A percentile compares a stretch with the other conserved stretches of the same genome.
Conservation (phyloP, 1,140 invertebrate genomes). For the Drosophila subobscura region DNA sequence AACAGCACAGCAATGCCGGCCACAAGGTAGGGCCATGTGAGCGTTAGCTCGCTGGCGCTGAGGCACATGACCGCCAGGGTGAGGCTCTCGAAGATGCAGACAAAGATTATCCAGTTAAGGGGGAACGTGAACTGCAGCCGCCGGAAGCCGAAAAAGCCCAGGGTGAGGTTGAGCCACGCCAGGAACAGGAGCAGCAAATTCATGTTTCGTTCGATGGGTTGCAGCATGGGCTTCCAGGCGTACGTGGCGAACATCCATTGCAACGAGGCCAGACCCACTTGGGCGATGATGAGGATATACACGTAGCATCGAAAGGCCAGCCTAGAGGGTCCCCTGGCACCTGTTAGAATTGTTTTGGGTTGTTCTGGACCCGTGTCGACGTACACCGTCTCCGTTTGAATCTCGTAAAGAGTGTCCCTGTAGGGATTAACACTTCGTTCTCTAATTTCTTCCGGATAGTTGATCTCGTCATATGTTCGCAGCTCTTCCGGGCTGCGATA, state of each 20-base stretch:
- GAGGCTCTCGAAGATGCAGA: conserved; percentile 55
- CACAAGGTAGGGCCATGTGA: conserved; percentile 40
- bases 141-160: conserved; percentile 58
- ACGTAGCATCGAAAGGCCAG: conserved; percentile 38
- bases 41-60: conserved; percentile 30
- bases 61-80: conserved; percentile 48
- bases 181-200: conserved; percentile 41
- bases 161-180: conserved; percentile 44
- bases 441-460: no score
- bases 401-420: no score
- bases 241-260: conserved; percentile 56
- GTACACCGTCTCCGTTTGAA: no score
- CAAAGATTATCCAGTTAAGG: conserved; percentile 59
- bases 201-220: conserved; percentile 25
- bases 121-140: conserved; percentile 47
- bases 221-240: conserved; percentile 32
- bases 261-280: conserved; percentile 39
- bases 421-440: no score
- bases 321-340: not conserved
- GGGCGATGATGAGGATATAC: conserved; percentile 34
- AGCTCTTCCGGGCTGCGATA: no score
- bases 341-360: not conserved
- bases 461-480: no score
- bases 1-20: conserved; percentile 23
- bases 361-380: no score